phyloP scores from a whole-genome alignment of 2,888 invertebrate species.

The Cheilosia soror region DNA sequence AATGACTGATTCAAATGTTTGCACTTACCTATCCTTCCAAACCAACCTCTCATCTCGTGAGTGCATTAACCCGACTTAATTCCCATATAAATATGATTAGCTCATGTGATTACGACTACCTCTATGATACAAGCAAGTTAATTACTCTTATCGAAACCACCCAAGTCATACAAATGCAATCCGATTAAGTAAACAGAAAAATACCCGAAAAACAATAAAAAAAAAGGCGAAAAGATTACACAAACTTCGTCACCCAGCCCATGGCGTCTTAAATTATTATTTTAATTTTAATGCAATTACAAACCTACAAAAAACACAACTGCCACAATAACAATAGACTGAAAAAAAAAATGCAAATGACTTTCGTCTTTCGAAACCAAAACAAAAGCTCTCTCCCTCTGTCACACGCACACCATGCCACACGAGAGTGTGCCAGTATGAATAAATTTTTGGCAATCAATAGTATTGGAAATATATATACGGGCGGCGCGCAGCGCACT shows the following conservation, averaged over 20 bases:
- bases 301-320: neutral
- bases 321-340: neutral
- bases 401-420: neutral
- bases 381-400: constrained; percentile 3
- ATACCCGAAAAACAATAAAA: neutral
- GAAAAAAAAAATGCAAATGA: neutral
- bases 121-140: neutral
- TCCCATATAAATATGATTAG: too few relatives aligned
- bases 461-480: constrained; percentile 15
- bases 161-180: constrained; percentile 1
- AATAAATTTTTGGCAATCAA: constrained; percentile 11
- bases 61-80: too few relatives aligned
- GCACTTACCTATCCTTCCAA: too few relatives aligned
- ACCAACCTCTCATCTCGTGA: too few relatives aligned
- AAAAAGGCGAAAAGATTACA: neutral
- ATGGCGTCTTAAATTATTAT: neutral
- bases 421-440: neutral
- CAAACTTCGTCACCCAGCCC: neutral
- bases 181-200: neutral
- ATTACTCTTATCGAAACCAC: neutral
- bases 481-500: neutral
- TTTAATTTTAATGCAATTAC: neutral
- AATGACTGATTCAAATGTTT: too few relatives aligned
- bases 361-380: neutral
- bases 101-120: neutral